Conservation (phyloP, 2,888 invertebrate genomes). For the Lepetodrilus schrolli region DNA sequence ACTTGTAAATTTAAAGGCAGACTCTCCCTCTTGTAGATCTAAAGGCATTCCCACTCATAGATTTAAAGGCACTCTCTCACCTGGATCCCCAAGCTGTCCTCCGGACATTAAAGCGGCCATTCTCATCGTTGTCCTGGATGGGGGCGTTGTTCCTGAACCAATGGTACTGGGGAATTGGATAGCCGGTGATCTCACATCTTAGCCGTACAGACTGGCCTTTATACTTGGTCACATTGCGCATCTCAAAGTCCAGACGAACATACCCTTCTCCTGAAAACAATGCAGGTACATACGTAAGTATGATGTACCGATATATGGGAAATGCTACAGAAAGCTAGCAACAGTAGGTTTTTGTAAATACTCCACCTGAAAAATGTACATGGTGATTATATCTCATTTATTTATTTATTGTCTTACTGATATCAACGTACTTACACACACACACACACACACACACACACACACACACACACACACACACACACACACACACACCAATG, state of each 20-base stretch:
- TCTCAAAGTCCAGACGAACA: slow-evolving; percentile 57
- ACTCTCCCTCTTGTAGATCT: too few species aligned
- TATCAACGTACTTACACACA: not conserved
- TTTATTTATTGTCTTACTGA: too few species aligned
- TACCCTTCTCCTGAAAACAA: slow-evolving; percentile 55
- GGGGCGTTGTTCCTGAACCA: slow-evolving; percentile 82
- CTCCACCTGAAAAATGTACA: too few species aligned
- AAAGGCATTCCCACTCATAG: too few species aligned
- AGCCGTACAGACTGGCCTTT: slow-evolving; percentile 80
- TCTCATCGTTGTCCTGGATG: slow-evolving; percentile 76
- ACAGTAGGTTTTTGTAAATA: too few species aligned
- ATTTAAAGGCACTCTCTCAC: slow-evolving; percentile 45
- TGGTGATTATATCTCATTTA: too few species aligned
- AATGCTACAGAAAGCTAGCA: too few species aligned
- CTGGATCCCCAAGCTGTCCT: slow-evolving; percentile 70
- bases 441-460: not conserved
- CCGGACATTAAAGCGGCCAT: slow-evolving; percentile 75
- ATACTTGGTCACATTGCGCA: slow-evolving; percentile 63
- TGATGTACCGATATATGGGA: too few species aligned
- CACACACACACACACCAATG: too few species aligned
- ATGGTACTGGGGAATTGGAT: slow-evolving; percentile 79
- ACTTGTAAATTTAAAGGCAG: too few species aligned
- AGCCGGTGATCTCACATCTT: slow-evolving; percentile 81
- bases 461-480: too few species aligned
- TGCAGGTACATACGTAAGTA: too few species aligned